phyloP scores from a whole-genome alignment of 2,888 invertebrate species.

The Hermodice carunculata region DNA sequence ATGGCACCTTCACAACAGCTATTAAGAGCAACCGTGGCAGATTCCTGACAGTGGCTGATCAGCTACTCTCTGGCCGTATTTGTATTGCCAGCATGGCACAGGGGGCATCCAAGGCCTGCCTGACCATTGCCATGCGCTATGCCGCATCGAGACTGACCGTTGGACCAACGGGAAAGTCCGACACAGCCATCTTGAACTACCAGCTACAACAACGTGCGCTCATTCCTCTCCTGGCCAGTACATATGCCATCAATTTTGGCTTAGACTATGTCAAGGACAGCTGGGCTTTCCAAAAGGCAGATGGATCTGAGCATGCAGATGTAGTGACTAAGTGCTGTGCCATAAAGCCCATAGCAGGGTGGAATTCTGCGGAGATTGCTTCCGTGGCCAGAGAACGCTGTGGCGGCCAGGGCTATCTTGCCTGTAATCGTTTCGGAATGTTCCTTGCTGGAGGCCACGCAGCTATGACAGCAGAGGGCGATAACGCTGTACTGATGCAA shows the following conservation, averaged over 20 bases:
- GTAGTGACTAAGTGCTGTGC: slow-evolving; percentile 44
- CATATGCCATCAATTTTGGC: slow-evolving; percentile 41
- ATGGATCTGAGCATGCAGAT: slow-evolving; percentile 38
- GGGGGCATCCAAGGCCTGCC: slow-evolving; percentile 37
- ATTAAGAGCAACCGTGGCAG: slow-evolving; percentile 35
- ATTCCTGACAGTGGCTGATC: slow-evolving; percentile 44
- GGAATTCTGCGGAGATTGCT: slow-evolving; percentile 37
- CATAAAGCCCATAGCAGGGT: slow-evolving; percentile 39
- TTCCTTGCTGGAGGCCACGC: slow-evolving; percentile 40
- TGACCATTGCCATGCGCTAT: slow-evolving; percentile 42
- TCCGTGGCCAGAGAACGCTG: slow-evolving; percentile 39
- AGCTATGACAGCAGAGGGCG: slow-evolving; percentile 43
- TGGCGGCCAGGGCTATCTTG: slow-evolving; percentile 44
- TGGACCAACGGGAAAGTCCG: slow-evolving; percentile 41
- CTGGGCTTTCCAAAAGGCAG: slow-evolving; percentile 24
- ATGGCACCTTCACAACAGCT: slow-evolving; percentile 32
- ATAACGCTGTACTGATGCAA: slow-evolving; percentile 44
- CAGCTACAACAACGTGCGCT: slow-evolving; percentile 42
- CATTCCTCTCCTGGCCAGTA: slow-evolving; percentile 40
- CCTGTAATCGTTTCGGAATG: slow-evolving; percentile 39
- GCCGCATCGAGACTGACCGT: slow-evolving; percentile 43
- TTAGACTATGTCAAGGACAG: slow-evolving; percentile 38
- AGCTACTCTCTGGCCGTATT: slow-evolving; percentile 39
- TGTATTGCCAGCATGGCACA: slow-evolving; percentile 40
- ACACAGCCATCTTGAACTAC: slow-evolving; percentile 41